Conservation (phyloP, 2,797 vertebrate species). For the Garrulus glandarius region DNA sequence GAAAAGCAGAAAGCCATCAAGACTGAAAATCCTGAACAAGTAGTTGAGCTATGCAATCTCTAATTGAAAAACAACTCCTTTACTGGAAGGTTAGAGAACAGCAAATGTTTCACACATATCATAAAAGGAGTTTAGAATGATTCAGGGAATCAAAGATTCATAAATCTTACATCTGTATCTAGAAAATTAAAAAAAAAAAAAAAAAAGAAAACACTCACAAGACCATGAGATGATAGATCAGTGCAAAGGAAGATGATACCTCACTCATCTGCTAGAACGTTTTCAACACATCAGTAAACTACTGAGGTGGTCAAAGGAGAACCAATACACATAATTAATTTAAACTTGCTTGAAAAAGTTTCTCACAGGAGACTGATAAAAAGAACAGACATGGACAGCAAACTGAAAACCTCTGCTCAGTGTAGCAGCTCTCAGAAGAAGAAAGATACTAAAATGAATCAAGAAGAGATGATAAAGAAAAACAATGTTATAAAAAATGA, state of each 20-base stretch:
- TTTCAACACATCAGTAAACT: neutral
- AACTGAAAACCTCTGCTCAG: neutral
- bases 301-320: neutral
- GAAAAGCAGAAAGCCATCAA: conserved; percentile 9
- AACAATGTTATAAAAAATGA: neutral
- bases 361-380: neutral
- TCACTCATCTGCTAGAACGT: neutral
- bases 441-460: neutral
- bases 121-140: neutral
- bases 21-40: neutral
- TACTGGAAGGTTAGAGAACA: neutral
- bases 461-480: neutral
- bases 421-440: neutral
- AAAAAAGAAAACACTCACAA: neutral
- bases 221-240: neutral
- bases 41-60: neutral
- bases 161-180: neutral
- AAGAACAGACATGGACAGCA: neutral
- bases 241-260: neutral
- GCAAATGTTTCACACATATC: neutral
- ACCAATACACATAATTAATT: neutral
- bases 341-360: neutral
- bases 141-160: neutral
- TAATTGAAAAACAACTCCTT: conserved; percentile 32
- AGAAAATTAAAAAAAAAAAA: conserved; percentile 15